Evolutionary conservation across 2,113 vertebrate species (phyloP).

Genomic region (Cygnus atratus): DNA sequence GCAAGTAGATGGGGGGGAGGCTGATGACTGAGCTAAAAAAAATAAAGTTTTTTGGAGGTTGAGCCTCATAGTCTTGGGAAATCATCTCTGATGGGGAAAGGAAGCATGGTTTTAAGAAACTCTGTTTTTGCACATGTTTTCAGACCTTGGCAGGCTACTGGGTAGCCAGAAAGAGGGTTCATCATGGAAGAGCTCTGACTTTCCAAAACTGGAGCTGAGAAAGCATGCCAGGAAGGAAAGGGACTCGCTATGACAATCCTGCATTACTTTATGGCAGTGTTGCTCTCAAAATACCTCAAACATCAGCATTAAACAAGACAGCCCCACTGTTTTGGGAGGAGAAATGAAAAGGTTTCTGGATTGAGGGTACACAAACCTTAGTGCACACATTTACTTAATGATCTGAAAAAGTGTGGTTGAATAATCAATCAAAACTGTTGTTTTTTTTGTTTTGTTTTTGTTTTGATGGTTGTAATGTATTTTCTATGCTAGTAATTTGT

Average conservation of each 20-base stretch:
- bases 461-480: neutral
- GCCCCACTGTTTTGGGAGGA: neutral
- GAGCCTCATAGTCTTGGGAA: neutral
- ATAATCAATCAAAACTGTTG: neutral
- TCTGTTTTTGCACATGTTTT: neutral
- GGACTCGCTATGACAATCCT: neutral
- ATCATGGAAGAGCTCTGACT: neutral
- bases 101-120: neutral
- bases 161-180: neutral
- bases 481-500: neutral
- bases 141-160: neutral
- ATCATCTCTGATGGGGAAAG: neutral
- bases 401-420: neutral
- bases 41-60: neutral
- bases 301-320: neutral
- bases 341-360: neutral
- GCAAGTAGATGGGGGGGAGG: neutral
- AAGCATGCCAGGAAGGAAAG: neutral
- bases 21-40: neutral
- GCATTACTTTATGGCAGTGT: neutral
- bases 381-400: neutral
- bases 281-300: accelerated
- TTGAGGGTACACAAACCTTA: neutral
- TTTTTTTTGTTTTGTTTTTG: neutral
- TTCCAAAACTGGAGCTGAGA: neutral